Conservation (phyloP, 2,797 vertebrate species). For the Hoplostethus mediterraneus region DNA sequence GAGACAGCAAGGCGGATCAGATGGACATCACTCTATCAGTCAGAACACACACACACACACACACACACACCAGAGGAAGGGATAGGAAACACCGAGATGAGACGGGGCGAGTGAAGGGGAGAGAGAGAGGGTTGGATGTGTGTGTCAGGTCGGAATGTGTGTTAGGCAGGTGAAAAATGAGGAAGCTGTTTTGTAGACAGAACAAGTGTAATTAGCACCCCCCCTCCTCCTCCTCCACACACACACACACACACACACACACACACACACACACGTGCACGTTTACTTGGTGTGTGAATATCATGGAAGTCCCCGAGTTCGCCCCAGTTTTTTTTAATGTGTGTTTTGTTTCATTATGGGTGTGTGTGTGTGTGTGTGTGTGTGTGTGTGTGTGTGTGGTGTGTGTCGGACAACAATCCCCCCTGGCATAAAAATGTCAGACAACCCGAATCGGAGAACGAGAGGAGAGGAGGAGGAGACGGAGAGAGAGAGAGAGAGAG, state of each 20-base stretch:
- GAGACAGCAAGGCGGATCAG: slow-evolving; percentile 70
- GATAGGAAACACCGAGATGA: slow-evolving; percentile 42
- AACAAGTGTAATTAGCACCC: slow-evolving; percentile 73
- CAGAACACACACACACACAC: slow-evolving; percentile 39
- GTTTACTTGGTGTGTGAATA: background rate
- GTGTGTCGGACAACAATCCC: slow-evolving; percentile 51
- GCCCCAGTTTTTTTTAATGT: too few species aligned
- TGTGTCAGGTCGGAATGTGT: slow-evolving; percentile 75
- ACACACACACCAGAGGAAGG: slow-evolving; percentile 10
- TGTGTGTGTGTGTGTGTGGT: slow-evolving; percentile 17
- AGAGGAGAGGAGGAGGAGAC: background rate
- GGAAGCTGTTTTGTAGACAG: slow-evolving; percentile 82
- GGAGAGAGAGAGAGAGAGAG: slow-evolving; percentile 19
- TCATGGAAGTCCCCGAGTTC: background rate
- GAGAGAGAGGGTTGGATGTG: slow-evolving; percentile 36
- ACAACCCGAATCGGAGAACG: slow-evolving; percentile 42
- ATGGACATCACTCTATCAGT: slow-evolving; percentile 76
- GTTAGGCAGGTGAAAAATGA: slow-evolving; percentile 82
- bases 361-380: slow-evolving; percentile 12
- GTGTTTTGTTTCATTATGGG: background rate
- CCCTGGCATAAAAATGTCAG: slow-evolving; percentile 62
- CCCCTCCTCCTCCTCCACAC: too few species aligned
- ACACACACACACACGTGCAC: slow-evolving; percentile 18
- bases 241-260: slow-evolving; percentile 47
- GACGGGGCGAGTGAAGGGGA: slow-evolving; percentile 3